A percentile compares a stretch with the other conserved stretches of the same genome.
These are phyloP conservation scores for Acrocephalus arundinaceus DNA, from an alignment of 2,113 vertebrate species.

Conservation along the genomic window DNA sequence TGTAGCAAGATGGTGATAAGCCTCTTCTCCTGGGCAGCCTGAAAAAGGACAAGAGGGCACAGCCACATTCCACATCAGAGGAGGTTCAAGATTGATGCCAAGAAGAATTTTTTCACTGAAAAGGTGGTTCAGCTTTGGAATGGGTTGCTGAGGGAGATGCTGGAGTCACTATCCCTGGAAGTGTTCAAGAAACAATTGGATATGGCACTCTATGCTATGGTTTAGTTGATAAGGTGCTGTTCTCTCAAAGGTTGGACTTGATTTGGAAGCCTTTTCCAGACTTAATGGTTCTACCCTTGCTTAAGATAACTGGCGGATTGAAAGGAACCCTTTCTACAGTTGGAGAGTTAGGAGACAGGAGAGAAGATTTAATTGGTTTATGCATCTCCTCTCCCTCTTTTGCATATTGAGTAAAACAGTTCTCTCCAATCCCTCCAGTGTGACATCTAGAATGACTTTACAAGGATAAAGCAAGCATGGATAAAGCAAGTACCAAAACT, in stretches of 20 bases:
- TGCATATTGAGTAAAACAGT: not conserved
- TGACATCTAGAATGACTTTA: not conserved
- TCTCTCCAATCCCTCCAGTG: not conserved
- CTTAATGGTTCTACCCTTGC: not conserved
- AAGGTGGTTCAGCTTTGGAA: not conserved
- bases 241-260: not conserved
- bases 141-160: no score
- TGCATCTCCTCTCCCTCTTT: not conserved
- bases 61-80: not conserved
- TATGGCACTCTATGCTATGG: no score
- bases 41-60: not conserved
- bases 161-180: not conserved
- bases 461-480: not conserved
- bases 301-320: not conserved
- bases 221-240: not conserved
- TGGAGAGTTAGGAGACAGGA: not conserved
- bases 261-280: not conserved
- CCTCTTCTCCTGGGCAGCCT: not conserved
- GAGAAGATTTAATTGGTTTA: not conserved
- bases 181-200: not conserved
- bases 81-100: not conserved
- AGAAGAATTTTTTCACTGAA: not conserved
- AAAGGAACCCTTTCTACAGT: not conserved
- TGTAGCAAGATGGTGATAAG: accelerated
- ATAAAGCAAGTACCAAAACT: not conserved